Evolutionary conservation across 2,797 vertebrate genomes (phyloP).

Genomic region (Neosalanx taihuensis): DNA sequence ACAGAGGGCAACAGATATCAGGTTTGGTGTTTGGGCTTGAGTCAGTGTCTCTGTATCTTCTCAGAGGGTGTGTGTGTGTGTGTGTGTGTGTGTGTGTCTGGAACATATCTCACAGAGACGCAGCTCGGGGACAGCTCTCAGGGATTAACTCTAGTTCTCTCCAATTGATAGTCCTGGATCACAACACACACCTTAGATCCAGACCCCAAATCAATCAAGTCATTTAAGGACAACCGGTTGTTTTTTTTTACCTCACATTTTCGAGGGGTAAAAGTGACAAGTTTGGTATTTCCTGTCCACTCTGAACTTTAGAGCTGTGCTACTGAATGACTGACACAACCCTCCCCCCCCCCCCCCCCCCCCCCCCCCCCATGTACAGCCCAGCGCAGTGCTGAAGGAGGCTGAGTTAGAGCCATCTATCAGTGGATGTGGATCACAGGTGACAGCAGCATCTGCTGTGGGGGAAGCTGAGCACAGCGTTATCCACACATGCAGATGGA

Average conservation of each 20-base stretch:
- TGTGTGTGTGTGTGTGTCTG: not conserved
- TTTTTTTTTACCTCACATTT: not conserved
- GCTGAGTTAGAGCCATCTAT: constrained; percentile 55
- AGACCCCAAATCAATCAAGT: not conserved
- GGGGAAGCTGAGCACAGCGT: constrained; percentile 31
- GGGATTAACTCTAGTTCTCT: not conserved
- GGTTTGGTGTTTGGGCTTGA: constrained; percentile 15
- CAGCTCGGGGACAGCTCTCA: not conserved
- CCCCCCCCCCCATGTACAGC: constrained; percentile 31
- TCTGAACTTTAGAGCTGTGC: not conserved
- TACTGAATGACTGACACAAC: not conserved
- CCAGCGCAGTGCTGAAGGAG: constrained; percentile 32
- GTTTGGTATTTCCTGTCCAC: not conserved
- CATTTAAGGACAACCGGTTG: not conserved
- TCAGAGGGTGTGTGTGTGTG: constrained; percentile 21
- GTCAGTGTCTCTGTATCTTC: constrained; percentile 26
- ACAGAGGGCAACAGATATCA: too few species aligned
- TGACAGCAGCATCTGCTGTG: constrained; percentile 68
- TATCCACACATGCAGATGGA: constrained; percentile 51
- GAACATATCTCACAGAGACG: not conserved
- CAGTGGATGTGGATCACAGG: constrained; percentile 55
- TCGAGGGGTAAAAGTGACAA: not conserved
- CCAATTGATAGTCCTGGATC: not conserved
- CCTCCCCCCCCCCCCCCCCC: too few species aligned
- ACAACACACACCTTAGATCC: not conserved